Conservation (phyloP, 2,888 invertebrate genomes). For the Scaptomyza tumidula region DNA sequence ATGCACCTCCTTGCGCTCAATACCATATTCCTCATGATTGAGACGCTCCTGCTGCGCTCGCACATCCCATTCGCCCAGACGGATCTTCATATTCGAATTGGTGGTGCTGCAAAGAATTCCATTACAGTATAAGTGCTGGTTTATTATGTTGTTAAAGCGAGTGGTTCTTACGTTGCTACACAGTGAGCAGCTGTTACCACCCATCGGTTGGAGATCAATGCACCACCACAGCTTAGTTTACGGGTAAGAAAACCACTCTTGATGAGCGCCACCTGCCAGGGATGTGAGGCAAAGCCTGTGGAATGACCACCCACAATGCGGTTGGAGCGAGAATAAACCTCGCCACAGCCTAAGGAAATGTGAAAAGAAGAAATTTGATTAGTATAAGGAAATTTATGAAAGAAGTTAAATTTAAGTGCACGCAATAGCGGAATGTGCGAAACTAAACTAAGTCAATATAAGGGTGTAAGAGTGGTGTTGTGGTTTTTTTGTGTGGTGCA, state of each 20-base stretch:
- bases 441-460: conserved; percentile 6
- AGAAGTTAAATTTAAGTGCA: conserved; percentile 3
- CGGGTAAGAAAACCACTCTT: conserved; percentile 95
- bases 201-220: conserved; percentile 95
- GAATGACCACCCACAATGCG: conserved; percentile 96
- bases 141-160: not conserved
- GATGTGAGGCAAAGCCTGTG: conserved; percentile 95
- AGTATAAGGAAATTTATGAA: not conserved
- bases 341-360: conserved; percentile 92
- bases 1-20: conserved; percentile 95
- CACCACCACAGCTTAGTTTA: conserved; percentile 96
- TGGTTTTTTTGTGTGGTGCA: conserved; percentile 42
- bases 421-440: conserved; percentile 35
- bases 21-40: conserved; percentile 94
- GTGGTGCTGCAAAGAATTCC: conserved; percentile 88
- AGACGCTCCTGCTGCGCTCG: conserved; percentile 92
- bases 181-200: conserved; percentile 96
- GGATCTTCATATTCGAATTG: conserved; percentile 93
- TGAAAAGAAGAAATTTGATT: not conserved
- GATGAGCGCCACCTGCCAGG: conserved; percentile 97
- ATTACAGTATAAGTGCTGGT: too few relatives aligned
- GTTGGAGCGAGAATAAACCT: conserved; percentile 93
- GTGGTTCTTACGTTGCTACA: conserved; percentile 92
- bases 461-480: conserved; percentile 16
- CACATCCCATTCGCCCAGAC: conserved; percentile 97